Evolutionary conservation across 2,113 vertebrate species (phyloP).

Genomic region (Tamias sibiricus): DNA sequence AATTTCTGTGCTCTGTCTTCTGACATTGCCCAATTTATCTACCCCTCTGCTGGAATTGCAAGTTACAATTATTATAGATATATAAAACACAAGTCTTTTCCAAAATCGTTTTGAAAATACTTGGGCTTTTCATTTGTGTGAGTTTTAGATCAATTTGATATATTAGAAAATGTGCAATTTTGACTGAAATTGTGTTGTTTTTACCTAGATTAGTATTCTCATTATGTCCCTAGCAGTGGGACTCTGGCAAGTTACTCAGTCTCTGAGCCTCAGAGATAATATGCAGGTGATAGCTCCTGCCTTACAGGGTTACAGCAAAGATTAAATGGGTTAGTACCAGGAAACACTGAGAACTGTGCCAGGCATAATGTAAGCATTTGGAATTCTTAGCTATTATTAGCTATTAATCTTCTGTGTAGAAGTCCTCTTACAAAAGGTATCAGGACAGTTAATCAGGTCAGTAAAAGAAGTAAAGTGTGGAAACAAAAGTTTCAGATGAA

Average conservation of each 20-base stretch:
- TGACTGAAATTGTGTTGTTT: not conserved
- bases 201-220: not conserved
- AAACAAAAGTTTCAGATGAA: not conserved
- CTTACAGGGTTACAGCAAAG: not conserved
- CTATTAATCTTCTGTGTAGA: conserved; percentile 26
- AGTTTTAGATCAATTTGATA: conserved; percentile 6
- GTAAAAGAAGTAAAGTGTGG: not conserved
- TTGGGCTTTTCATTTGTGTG: not conserved
- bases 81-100: not conserved
- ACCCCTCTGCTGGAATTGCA: not conserved
- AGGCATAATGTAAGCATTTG: not conserved
- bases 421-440: not conserved
- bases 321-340: not conserved
- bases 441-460: conserved; percentile 10
- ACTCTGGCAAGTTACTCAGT: rapidly evolving
- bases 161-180: not conserved
- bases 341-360: not conserved
- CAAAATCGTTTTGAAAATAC: not conserved
- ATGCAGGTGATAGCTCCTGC: not conserved
- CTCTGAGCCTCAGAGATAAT: not conserved
- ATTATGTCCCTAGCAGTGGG: not conserved
- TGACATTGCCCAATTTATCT: not conserved
- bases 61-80: not conserved
- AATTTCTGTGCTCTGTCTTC: not conserved
- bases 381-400: not conserved